Base-by-base conservation (phyloP, 2,888 invertebrate genomes). In the Euzophera pinguis region DNA sequence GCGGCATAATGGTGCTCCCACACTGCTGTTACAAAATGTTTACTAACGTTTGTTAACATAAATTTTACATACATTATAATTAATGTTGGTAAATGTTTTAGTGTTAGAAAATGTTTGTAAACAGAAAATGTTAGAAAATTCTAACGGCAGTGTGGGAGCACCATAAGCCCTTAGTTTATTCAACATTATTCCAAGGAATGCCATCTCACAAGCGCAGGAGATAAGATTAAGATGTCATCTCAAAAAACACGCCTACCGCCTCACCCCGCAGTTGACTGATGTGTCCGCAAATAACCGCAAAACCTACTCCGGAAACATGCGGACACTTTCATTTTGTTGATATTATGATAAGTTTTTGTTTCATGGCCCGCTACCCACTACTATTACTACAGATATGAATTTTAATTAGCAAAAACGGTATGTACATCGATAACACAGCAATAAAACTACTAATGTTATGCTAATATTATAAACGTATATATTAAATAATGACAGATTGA, bases 321-420 rank as follows among this genome's bases (percentile, higher is more conserved):
- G 43, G 22, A 35, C 22, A 34, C 47, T 47, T 35, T 17, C 35
- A 12, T 27, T 35, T 47, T 47, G 47, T 47, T 47, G 48, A 48
- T 48, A 47, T 14, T 22, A 37, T 22, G 27, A 38, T 48, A 38
- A 48, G 13, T 22, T 47, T 47, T 35, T 48, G 13, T 27, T 27
- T 22, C 27, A 32, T 17, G 9, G 12, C 3, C 12, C 14, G 48
- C 13, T 10, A 13, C 29, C 7, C 4, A 29, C 4, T 29, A 10
- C 8, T 17, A 17, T 9, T 8, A 16, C 16, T 10, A 17, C 32
- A 32, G 14, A 32, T 16, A 45, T 45, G 10, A 45, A 32, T 32
- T 45, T 14, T 45, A 45, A 45, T 45, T 32, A 45, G 34, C 14
- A 32, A 45, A 45, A 45, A 16, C 4, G 2, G 8, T 1, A 14